These are phyloP conservation scores for Calypte anna DNA, from an alignment of 2,113 vertebrate species.

Conservation along the genomic window DNA sequence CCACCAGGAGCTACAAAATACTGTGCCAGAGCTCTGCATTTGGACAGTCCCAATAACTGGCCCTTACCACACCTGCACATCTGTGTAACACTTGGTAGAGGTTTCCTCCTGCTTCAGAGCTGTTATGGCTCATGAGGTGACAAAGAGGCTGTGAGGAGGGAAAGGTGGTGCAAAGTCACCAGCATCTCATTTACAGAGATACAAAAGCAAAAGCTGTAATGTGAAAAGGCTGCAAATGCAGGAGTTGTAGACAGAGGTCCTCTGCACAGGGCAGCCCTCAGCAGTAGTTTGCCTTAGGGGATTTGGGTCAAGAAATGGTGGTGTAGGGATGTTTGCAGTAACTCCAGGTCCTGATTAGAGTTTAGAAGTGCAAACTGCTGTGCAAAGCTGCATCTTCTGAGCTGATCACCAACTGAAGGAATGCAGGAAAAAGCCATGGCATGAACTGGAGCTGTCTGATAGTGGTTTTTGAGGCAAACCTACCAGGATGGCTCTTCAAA, in stretches of 20 bases:
- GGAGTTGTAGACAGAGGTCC: fast-evolving
- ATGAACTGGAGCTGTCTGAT: background rate
- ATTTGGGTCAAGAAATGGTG: fast-evolving
- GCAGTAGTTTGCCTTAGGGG: background rate
- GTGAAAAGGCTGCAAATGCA: background rate
- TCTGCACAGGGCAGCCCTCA: background rate
- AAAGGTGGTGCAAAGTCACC: fast-evolving
- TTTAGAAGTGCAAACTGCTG: background rate
- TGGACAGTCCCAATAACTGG: background rate
- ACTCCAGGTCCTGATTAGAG: background rate
- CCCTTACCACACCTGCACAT: fast-evolving
- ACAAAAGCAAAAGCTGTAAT: background rate
- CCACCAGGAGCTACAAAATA: background rate
- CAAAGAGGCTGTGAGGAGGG: background rate
- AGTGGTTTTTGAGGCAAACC: background rate
- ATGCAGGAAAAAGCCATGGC: background rate
- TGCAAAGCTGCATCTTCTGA: background rate
- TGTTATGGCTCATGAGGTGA: background rate
- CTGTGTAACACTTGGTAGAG: background rate
- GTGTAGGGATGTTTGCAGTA: background rate
- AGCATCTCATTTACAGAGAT: fast-evolving
- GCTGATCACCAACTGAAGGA: too few relatives aligned
- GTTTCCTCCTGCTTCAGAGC: background rate
- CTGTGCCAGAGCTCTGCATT: fast-evolving
- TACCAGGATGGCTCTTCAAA: background rate